Conservation (phyloP, 2,113 vertebrate species). For the Carlito syrichta region DNA sequence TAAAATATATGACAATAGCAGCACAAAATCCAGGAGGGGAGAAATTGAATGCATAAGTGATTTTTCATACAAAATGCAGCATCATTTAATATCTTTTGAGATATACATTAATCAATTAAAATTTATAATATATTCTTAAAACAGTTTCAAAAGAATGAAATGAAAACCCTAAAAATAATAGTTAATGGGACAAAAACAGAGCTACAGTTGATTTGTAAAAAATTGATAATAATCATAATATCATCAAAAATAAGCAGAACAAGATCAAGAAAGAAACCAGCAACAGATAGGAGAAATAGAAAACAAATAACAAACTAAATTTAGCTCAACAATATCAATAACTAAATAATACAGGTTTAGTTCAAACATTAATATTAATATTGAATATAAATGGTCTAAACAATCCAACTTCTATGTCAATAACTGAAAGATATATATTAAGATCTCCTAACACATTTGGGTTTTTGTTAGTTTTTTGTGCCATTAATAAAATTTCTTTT, state of each 20-base stretch:
- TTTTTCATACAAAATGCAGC: not conserved
- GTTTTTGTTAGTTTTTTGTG: not conserved
- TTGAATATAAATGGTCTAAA: not conserved
- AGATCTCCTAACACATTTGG: not conserved
- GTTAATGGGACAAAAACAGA: not conserved
- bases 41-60: too few relatives aligned
- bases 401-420: not conserved
- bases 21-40: not conserved
- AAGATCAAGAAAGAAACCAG: not conserved
- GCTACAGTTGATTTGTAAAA: not conserved
- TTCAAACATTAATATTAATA: too few relatives aligned
- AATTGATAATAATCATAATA: not conserved
- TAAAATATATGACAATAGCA: not conserved
- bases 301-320: not conserved
- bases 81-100: not conserved
- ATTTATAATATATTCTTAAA: not conserved
- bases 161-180: not conserved
- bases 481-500: not conserved
- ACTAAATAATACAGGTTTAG: too few relatives aligned
- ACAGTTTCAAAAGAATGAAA: not conserved
- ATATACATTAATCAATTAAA: not conserved
- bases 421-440: not conserved
- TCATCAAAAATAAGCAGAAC: not conserved
- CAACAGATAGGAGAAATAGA: not conserved
- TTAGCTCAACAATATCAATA: not conserved